Conservation (phyloP, 2,888 invertebrate genomes). For the Encarsia formosa region DNA sequence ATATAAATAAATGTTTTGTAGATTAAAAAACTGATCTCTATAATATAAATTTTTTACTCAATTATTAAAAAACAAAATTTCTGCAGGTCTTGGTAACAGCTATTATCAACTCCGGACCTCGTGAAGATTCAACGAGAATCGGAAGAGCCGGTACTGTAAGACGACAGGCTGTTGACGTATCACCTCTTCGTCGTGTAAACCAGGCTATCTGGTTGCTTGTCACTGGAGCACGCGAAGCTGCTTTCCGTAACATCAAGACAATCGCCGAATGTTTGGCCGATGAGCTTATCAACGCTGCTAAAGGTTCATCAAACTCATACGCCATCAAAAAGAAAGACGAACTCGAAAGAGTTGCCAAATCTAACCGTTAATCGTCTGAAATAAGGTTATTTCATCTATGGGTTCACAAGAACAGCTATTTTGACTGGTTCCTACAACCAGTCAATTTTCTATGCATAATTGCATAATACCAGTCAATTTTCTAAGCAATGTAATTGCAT, state of each 20-base stretch:
- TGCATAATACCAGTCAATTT: no score
- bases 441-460: no score
- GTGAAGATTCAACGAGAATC: constrained; percentile 99
- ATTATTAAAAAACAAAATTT: no score
- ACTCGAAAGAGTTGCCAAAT: constrained; percentile 99
- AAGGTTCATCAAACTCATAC: constrained; percentile 99
- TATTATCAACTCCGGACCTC: constrained; percentile 97
- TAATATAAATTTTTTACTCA: no score
- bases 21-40: no score
- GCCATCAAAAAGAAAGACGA: constrained; percentile 99
- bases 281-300: constrained; percentile 99
- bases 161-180: constrained; percentile 98
- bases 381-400: no score
- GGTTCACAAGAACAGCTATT: no score
- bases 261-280: constrained; percentile 99
- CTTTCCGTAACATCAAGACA: constrained; percentile 99
- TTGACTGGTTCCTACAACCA: no score
- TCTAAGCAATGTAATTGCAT: no score
- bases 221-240: constrained; percentile 97
- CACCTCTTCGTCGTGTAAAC: constrained; percentile 96
- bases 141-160: constrained; percentile 99
- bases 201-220: constrained; percentile 99
- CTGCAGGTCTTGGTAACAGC: constrained; percentile 87
- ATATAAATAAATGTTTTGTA: no score
- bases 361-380: constrained; percentile 99